A percentile compares a stretch with the other conserved stretches of the same genome.
phyloP scores from a whole-genome alignment of 2,797 vertebrate genomes.

The Gymnopithys bicolor region DNA sequence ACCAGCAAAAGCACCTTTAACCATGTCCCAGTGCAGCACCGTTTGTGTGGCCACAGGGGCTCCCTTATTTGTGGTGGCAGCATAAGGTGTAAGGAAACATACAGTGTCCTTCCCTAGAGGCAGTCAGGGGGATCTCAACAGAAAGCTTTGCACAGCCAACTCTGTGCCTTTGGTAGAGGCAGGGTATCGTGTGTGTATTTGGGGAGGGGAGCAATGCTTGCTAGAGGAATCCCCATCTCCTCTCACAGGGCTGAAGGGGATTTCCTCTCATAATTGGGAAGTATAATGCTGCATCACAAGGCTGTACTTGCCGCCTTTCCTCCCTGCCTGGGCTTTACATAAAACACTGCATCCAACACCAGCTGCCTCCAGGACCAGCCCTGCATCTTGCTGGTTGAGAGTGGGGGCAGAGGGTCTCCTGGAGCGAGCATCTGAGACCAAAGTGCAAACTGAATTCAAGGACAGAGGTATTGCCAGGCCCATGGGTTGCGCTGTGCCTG shows the following conservation, averaged over 20 bases:
- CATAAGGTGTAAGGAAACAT: neutral
- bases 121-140: neutral
- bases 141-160: neutral
- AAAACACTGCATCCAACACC: neutral
- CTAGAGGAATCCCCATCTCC: neutral
- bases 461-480: neutral
- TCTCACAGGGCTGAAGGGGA: neutral
- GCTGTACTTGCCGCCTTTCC: rapidly evolving
- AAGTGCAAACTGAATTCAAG: neutral
- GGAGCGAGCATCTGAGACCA: neutral
- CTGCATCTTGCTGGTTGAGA: neutral
- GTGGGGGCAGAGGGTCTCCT: neutral
- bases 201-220: neutral
- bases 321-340: neutral
- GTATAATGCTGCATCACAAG: rapidly evolving
- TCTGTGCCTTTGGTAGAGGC: neutral
- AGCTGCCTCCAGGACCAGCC: neutral
- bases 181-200: neutral
- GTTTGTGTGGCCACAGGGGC: neutral
- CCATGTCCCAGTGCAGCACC: rapidly evolving
- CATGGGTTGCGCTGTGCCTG: rapidly evolving
- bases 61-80: neutral
- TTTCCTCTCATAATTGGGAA: neutral
- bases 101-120: neutral
- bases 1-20: neutral